phyloP scores from a whole-genome alignment of 2,113 vertebrate species.

The Anguilla rostrata region DNA sequence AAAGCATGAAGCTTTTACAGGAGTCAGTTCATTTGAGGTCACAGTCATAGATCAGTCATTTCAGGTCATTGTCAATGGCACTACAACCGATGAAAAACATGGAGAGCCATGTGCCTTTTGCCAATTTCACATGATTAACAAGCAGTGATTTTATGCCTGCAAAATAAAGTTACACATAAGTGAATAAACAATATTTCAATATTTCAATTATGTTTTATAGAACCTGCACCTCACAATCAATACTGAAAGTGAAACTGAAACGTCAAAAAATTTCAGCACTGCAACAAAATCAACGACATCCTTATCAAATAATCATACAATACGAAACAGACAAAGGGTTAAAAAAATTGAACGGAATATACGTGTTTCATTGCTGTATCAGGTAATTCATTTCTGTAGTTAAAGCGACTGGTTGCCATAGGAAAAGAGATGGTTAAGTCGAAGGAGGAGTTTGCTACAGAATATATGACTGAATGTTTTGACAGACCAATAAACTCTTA shows the following conservation, averaged over 20 bases:
- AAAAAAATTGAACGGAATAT: neutral
- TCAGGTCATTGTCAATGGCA: neutral
- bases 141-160: neutral
- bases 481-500: neutral
- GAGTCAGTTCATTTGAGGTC: neutral
- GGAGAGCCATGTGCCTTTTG: neutral
- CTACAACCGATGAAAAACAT: neutral
- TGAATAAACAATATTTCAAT: neutral
- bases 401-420: neutral
- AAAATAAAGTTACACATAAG: conserved; percentile 6
- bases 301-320: conserved; percentile 57
- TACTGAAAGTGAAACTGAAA: neutral
- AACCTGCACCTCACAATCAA: neutral
- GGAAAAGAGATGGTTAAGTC: neutral
- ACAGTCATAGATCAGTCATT: neutral
- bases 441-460: neutral
- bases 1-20: neutral
- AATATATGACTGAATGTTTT: neutral
- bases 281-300: conserved; percentile 56
- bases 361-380: conserved; percentile 8
- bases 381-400: neutral
- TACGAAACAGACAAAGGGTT: neutral
- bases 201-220: no score
- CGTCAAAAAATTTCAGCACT: neutral
- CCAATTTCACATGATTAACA: neutral